Evolutionary conservation across 2,888 invertebrate genomes (phyloP).

Genomic region (Azorinus chamasolen): DNA sequence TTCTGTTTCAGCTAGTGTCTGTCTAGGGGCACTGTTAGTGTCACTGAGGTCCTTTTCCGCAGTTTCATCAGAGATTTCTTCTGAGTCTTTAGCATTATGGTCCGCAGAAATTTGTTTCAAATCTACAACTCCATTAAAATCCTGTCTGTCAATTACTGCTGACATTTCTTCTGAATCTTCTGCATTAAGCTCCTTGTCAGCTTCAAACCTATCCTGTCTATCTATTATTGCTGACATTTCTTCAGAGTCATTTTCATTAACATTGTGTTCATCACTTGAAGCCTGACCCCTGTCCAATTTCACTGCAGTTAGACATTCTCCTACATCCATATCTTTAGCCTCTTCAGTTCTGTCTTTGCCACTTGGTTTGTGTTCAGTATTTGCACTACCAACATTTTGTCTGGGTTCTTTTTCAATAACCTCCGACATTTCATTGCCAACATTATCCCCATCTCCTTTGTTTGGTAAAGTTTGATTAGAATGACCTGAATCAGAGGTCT

Average conservation of each 20-base stretch:
- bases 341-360: slow-evolving; percentile 1
- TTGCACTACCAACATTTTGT: slow-evolving; percentile 27
- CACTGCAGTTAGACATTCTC: background rate
- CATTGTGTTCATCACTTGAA: background rate
- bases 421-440: slow-evolving; percentile 44
- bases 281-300: background rate
- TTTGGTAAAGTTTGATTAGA: background rate
- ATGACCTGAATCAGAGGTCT: no score
- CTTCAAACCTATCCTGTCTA: slow-evolving; percentile 2
- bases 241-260: background rate
- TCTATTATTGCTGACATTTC: slow-evolving; percentile 15
- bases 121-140: background rate
- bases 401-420: slow-evolving; percentile 30
- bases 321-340: background rate
- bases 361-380: slow-evolving; percentile 21
- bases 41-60: no score
- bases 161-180: slow-evolving; percentile 44
- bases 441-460: background rate
- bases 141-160: slow-evolving; percentile 33
- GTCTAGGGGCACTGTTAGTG: no score
- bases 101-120: slow-evolving; percentile 8
- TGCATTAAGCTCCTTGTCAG: background rate
- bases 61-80: background rate
- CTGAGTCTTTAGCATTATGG: background rate
- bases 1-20: no score